Conservation (phyloP, 2,113 vertebrate species). For the Oreochromis niloticus region DNA sequence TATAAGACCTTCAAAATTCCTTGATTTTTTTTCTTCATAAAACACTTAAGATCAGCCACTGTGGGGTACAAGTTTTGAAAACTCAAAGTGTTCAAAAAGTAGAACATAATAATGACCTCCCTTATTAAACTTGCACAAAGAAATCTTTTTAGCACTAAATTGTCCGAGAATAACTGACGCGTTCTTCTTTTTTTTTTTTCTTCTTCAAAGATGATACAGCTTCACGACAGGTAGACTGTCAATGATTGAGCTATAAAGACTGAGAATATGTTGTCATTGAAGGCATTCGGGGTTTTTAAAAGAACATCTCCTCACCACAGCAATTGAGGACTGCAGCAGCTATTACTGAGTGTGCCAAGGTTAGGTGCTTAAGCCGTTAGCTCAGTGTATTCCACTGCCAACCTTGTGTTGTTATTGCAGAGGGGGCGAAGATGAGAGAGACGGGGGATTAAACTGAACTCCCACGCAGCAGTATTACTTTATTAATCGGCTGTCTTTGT, state of each 20-base stretch:
- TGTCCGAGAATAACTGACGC: background rate
- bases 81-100: background rate
- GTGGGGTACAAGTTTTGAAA: background rate
- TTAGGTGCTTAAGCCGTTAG: constrained; percentile 37
- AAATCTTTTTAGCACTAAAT: background rate
- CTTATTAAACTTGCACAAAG: background rate
- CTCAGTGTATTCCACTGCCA: constrained; percentile 13
- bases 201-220: background rate
- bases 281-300: background rate
- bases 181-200: background rate
- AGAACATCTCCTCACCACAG: background rate
- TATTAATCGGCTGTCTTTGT: constrained; percentile 44
- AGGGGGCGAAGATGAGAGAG: constrained; percentile 23
- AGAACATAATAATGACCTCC: background rate
- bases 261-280: background rate
- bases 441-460: constrained; percentile 39
- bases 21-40: background rate
- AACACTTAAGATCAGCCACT: background rate
- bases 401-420: constrained; percentile 42
- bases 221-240: background rate
- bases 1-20: background rate
- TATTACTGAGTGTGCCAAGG: constrained; percentile 23
- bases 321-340: constrained; percentile 1
- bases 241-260: background rate
- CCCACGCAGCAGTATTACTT: constrained; percentile 35